Percentiles rank a stretch among this genome's conserved stretches.
phyloP scores from a whole-genome alignment of 2,113 vertebrate genomes.

The Leucopsar rothschildi region DNA sequence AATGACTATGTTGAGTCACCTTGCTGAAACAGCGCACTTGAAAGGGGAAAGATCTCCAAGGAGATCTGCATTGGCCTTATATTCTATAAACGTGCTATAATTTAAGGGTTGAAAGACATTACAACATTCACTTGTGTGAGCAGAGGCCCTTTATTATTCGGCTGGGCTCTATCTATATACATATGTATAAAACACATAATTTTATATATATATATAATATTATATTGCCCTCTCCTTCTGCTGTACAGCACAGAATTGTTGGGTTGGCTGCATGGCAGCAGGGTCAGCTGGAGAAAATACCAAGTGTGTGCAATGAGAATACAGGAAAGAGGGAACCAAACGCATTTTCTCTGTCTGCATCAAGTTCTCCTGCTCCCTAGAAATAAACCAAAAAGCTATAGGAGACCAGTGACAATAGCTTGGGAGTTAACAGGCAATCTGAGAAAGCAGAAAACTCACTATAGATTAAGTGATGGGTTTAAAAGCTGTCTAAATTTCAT shows the following conservation, averaged over 20 bases:
- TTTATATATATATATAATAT: background rate
- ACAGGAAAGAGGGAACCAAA: background rate
- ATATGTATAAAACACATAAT: slow-evolving; percentile 57
- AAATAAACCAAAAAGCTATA: background rate
- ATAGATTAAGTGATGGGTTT: background rate
- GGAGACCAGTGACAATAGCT: background rate
- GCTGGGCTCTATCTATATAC: slow-evolving; percentile 48
- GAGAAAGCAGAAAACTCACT: slow-evolving; percentile 2
- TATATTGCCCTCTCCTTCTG: slow-evolving; percentile 18
- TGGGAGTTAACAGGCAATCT: background rate
- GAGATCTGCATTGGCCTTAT: background rate
- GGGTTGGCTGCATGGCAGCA: background rate
- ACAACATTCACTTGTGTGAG: background rate
- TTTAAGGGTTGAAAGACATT: slow-evolving; percentile 20
- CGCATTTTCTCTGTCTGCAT: background rate
- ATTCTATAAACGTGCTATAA: slow-evolving; percentile 14
- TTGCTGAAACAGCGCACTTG: slow-evolving; percentile 74
- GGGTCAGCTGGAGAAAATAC: background rate
- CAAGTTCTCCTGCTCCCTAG: slow-evolving; percentile 27
- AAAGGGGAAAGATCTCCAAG: background rate
- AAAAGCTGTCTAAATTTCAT: background rate
- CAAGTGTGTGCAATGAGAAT: background rate
- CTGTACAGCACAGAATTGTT: slow-evolving; percentile 41
- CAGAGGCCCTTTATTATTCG: slow-evolving; percentile 24
- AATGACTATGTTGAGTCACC: slow-evolving; percentile 98